Evolutionary conservation across 2,888 invertebrate genomes (phyloP).

Genomic region (Craniophora ligustri): DNA sequence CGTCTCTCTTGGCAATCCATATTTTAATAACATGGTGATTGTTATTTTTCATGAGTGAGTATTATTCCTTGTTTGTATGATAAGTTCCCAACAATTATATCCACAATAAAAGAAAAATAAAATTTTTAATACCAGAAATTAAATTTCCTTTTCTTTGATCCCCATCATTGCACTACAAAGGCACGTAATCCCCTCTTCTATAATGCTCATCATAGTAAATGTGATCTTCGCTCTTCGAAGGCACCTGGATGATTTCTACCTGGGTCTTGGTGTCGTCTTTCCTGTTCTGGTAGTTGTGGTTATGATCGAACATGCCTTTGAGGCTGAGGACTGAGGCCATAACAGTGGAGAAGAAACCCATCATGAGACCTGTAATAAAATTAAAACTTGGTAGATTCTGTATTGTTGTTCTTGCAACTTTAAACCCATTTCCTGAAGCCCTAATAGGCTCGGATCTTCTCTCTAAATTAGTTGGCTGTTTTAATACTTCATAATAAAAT

Average conservation of each 20-base stretch:
- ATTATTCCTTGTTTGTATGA: too few relatives aligned
- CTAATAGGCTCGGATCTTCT: too few relatives aligned
- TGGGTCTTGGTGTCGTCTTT: constrained; percentile 78
- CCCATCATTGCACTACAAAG: constrained; percentile 28
- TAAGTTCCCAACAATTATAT: too few relatives aligned
- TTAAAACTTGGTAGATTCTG: background rate
- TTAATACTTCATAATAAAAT: too few relatives aligned
- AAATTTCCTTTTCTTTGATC: background rate
- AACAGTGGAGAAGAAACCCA: constrained; percentile 84
- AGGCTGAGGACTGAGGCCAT: constrained; percentile 90
- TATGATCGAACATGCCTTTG: constrained; percentile 84
- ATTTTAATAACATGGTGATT: too few relatives aligned
- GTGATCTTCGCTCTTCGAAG: constrained; percentile 75
- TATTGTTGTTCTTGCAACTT: too few relatives aligned
- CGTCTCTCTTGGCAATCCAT: too few relatives aligned
- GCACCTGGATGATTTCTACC: constrained; percentile 80
- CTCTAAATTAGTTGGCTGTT: too few relatives aligned
- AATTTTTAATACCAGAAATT: too few relatives aligned
- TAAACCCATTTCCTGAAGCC: too few relatives aligned
- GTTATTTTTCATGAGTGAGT: too few relatives aligned
- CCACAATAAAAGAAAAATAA: too few relatives aligned
- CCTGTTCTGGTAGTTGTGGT: constrained; percentile 71
- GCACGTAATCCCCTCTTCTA: constrained; percentile 64
- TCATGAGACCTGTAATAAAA: constrained; percentile 73
- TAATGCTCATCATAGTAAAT: constrained; percentile 80